These are phyloP conservation scores for Rhea americana DNA, from an alignment of 2,113 vertebrate genomes.

Conservation along the genomic window DNA sequence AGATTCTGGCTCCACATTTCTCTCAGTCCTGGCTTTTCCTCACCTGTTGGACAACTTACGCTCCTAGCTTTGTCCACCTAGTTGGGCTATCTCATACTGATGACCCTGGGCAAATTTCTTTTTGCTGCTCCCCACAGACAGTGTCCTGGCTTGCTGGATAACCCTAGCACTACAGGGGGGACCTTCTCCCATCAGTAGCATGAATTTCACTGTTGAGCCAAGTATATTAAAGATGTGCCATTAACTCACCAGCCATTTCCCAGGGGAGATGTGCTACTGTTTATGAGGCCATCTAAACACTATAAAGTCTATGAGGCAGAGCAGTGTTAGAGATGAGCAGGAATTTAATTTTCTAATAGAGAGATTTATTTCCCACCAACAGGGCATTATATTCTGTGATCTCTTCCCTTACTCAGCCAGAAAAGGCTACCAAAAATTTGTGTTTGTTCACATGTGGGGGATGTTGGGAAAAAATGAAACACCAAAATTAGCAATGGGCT, in stretches of 20 bases:
- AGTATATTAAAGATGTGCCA: not conserved
- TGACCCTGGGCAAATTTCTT: not conserved
- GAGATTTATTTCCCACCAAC: conserved; percentile 18
- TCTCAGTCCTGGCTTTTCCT: not conserved
- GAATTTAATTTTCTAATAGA: conserved; percentile 36
- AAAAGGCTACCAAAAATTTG: not conserved
- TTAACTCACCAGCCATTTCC: conserved; percentile 18
- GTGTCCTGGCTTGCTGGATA: not conserved
- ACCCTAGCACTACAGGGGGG: not conserved
- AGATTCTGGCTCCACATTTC: not conserved
- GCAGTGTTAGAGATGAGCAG: conserved; percentile 7
- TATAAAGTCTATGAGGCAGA: not conserved
- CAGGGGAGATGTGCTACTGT: not conserved
- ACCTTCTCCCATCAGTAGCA: not conserved
- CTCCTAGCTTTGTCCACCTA: not conserved
- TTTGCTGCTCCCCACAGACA: not conserved
- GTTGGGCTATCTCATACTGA: not conserved
- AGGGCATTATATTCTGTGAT: not conserved
- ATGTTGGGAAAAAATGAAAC: not conserved
- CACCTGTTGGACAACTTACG: not conserved
- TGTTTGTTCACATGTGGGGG: not conserved
- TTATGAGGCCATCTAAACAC: not conserved
- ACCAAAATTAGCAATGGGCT: not conserved
- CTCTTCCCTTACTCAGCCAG: not conserved
- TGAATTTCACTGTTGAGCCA: not conserved